Evolutionary conservation across 2,113 vertebrate genomes (phyloP).

Genomic region (Taxidea taxus): DNA sequence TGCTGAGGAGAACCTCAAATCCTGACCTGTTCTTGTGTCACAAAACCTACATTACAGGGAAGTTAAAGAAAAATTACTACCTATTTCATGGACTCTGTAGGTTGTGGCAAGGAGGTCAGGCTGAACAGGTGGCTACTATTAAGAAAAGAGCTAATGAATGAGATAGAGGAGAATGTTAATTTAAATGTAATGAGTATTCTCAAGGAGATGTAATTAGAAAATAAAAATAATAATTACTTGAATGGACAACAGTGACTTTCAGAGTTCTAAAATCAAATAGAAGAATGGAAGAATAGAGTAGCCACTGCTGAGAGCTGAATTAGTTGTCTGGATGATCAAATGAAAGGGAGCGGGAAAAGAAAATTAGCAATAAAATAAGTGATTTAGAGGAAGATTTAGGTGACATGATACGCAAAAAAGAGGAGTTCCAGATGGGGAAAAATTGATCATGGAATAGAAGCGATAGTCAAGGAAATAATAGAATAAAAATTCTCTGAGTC

Average conservation of each 20-base stretch:
- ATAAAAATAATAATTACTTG: conserved; percentile 45
- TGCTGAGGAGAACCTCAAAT: not conserved
- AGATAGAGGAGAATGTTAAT: not conserved
- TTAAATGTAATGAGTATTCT: conserved; percentile 12
- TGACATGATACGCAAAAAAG: not conserved
- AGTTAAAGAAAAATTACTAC: not conserved
- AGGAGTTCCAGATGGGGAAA: not conserved
- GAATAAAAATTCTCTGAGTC: not conserved
- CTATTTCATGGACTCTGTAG: not conserved
- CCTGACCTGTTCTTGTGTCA: not conserved
- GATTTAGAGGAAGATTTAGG: not conserved
- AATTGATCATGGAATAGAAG: not conserved
- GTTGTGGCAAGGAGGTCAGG: not conserved
- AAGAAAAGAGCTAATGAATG: not conserved
- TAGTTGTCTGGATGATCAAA: not conserved
- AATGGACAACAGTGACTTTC: conserved; percentile 7
- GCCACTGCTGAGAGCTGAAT: conserved; percentile 6
- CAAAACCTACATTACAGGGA: not conserved
- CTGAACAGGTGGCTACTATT: not conserved
- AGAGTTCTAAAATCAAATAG: conserved; percentile 14
- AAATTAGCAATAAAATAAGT: conserved; percentile 20
- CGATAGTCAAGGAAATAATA: not conserved
- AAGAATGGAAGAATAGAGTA: not conserved
- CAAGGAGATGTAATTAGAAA: conserved; percentile 22
- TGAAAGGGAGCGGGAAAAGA: not conserved